Base-by-base conservation (phyloP, 2,797 vertebrate genomes). In the Xiphorhynchus erythropygius region DNA sequence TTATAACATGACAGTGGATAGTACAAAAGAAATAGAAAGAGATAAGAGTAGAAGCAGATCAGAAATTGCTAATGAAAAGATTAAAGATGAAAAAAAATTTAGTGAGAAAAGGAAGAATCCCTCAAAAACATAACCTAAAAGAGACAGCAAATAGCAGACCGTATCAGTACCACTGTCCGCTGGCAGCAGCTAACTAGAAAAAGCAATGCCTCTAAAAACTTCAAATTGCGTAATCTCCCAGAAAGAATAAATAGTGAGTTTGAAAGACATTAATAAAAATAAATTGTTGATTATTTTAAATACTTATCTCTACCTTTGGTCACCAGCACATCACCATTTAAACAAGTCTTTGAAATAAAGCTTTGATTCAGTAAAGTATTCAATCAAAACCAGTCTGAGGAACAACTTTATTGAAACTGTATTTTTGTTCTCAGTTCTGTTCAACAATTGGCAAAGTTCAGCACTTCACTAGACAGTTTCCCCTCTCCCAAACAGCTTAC, bases 401-500 rank as follows among this genome's bases (percentile, higher is more conserved):
- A 96, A 96, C 10, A 56, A 42, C 74, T 97, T 96, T 93, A 94
- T 97, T 95, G 63, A 82, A 93, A 84, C 49, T 46, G 19, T 25
- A 70, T 62, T 87, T 96, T 85, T 87, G 82, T 44, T 50, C 22
- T 86, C 63, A 35, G 16, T 71, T 93, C 67, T 95, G 50, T 93
- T 91, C 24, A 89, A 81, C 68, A 93, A 30, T 44, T 74, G 53
- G 62, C 42, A 85, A 84, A 71, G 52, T 71, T 85, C 75, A 93
- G 74, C 25, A 69, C 30, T 52, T 93, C 76, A 81, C 62, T 85
- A 81, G 44, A 80, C 8, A 50, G 28, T 67, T 65, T 77, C 59
- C 74, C 94, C 79, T 39, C 65, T 90, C 87, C 80, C 84, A 93
- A 52, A 85, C 41, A 30, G 92, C 97, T 97, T 97, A 97, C 97